A percentile compares a stretch with the other conserved stretches of the same genome.
phyloP scores from a whole-genome alignment of 2,113 vertebrate species.

The Carassius carassius region DNA sequence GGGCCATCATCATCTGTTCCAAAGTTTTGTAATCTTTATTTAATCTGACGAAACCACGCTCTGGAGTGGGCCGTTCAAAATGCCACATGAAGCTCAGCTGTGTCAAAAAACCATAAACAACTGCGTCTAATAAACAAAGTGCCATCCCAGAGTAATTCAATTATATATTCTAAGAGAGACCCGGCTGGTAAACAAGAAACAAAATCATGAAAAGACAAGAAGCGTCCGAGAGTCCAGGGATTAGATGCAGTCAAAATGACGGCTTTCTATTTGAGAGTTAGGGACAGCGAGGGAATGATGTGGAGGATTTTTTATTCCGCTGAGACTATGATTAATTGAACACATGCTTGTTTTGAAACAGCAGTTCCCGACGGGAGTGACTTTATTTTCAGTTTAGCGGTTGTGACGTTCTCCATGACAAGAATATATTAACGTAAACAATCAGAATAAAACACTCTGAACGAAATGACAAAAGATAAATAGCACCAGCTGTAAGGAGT shows the following conservation, averaged over 20 bases:
- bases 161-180: conserved; percentile 43
- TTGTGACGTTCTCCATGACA: conserved; percentile 40
- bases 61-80: not conserved
- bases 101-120: conserved; percentile 44
- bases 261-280: conserved; percentile 29
- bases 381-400: conserved; percentile 39
- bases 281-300: conserved; percentile 19
- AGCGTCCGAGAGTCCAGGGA: conserved; percentile 19
- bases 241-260: conserved; percentile 37
- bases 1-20: conserved; percentile 20
- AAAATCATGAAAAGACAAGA: conserved; percentile 17
- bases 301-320: conserved; percentile 36
- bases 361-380: conserved; percentile 36
- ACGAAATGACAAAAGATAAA: conserved; percentile 35
- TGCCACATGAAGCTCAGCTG: conserved; percentile 20
- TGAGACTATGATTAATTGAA: conserved; percentile 54
- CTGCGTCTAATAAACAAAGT: conserved; percentile 35
- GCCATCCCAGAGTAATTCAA: conserved; percentile 45
- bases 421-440: conserved; percentile 44
- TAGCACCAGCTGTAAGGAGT: conserved; percentile 10
- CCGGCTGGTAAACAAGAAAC: conserved; percentile 9
- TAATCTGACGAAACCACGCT: conserved; percentile 36
- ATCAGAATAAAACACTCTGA: conserved; percentile 27
- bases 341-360: conserved; percentile 54
- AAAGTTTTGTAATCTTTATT: conserved; percentile 50